Percentiles rank a stretch among this genome's conserved stretches.
These are phyloP conservation scores for Limnephilus auricula DNA, from an alignment of 2,888 invertebrate species.

Conservation along the genomic window DNA sequence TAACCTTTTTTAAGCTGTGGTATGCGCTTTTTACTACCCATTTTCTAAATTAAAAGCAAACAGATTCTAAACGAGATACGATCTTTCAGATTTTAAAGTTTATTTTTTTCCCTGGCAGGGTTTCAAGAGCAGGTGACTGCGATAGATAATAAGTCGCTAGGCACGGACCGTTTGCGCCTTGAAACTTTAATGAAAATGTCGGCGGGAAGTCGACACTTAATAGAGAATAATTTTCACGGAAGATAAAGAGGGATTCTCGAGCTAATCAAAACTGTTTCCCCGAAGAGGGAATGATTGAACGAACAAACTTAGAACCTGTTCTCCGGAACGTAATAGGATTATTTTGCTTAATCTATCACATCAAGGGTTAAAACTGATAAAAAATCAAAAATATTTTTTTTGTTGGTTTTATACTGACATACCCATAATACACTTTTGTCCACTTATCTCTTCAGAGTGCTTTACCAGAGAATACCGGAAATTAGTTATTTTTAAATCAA, in stretches of 20 bases:
- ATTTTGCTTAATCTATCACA: too few relatives aligned
- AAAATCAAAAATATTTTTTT: too few relatives aligned
- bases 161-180: not conserved
- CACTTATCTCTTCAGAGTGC: too few relatives aligned
- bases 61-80: not conserved
- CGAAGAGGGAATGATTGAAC: constrained; percentile 2
- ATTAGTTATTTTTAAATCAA: too few relatives aligned
- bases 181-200: not conserved
- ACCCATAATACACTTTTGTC: too few relatives aligned
- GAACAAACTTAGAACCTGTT: not conserved
- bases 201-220: not conserved
- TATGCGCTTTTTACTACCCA: too few relatives aligned
- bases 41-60: not conserved
- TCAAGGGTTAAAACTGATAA: too few relatives aligned
- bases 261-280: not conserved
- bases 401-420: too few relatives aligned
- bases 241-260: not conserved
- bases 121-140: not conserved
- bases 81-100: not conserved
- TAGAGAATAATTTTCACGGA: not conserved
- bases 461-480: too few relatives aligned
- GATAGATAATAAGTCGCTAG: not conserved
- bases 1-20: too few relatives aligned
- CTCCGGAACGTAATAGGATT: too few relatives aligned
- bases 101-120: not conserved